A percentile compares a stretch with the other conserved stretches of the same genome.
phyloP scores from a whole-genome alignment of 92 coral and sea anemone genomes.

The Paramuricea clavata region DNA sequence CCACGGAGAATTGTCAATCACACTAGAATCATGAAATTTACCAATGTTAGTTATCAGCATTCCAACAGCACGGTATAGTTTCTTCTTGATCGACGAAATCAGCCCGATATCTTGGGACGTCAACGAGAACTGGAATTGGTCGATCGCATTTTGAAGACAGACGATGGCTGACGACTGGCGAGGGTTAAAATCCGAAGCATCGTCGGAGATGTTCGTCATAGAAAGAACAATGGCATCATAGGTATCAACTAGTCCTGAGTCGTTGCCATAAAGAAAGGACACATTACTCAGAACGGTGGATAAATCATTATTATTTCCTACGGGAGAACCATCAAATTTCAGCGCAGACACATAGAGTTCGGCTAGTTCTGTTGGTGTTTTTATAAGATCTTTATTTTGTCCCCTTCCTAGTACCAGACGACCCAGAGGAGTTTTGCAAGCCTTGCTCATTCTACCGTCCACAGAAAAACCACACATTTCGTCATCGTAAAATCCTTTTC shows the following conservation, averaged over 20 bases:
- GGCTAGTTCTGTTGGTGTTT: conserved; percentile 25
- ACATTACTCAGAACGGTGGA: conserved; percentile 38
- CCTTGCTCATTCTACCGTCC: conserved; percentile 43
- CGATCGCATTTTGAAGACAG: conserved; percentile 30
- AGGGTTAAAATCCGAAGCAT: neutral
- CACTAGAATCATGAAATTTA: conserved; percentile 16
- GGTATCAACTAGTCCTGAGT: neutral
- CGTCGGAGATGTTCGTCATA: neutral
- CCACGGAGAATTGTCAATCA: conserved; percentile 43
- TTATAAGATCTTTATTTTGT: conserved; percentile 15
- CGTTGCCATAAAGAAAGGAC: conserved; percentile 43
- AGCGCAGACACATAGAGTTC: neutral
- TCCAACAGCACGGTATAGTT: conserved; percentile 31
- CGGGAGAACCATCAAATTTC: neutral
- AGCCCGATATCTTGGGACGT: conserved; percentile 22
- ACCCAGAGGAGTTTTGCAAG: conserved; percentile 33
- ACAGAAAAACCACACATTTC: conserved; percentile 41
- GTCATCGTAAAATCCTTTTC: conserved; percentile 18
- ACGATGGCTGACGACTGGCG: conserved; percentile 26
- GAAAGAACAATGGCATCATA: conserved; percentile 26
- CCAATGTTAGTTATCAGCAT: conserved; percentile 21
- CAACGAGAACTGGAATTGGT: conserved; percentile 30
- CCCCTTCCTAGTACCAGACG: conserved; percentile 24
- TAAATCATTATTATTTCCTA: neutral
- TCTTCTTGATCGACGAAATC: conserved; percentile 39